These are phyloP conservation scores for Andricus curvator DNA, from an alignment of 2,888 invertebrate genomes.

Conservation along the genomic window DNA sequence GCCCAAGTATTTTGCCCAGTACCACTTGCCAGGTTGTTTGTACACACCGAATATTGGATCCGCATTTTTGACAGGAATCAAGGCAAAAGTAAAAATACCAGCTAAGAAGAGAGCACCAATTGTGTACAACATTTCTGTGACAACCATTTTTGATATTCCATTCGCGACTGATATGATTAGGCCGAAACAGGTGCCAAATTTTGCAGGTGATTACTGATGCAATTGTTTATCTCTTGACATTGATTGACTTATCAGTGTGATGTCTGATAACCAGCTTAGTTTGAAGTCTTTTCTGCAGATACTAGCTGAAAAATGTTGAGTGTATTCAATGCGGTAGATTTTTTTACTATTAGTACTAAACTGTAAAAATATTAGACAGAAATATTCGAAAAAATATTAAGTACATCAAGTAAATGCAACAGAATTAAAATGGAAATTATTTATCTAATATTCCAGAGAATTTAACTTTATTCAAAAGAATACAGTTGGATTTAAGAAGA, in stretches of 20 bases:
- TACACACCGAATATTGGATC: slow-evolving; percentile 28
- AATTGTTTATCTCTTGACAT: background rate
- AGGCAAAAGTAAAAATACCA: slow-evolving; percentile 4
- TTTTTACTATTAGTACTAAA: too few species aligned
- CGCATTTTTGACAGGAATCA: background rate
- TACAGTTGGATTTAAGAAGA: too few species aligned
- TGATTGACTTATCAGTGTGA: background rate
- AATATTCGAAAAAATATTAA: too few species aligned
- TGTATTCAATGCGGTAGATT: too few species aligned
- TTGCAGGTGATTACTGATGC: background rate
- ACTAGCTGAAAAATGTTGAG: too few species aligned
- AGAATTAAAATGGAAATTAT: too few species aligned
- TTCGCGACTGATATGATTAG: background rate
- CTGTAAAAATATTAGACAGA: too few species aligned
- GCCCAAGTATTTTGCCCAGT: slow-evolving; percentile 30
- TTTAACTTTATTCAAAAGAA: too few species aligned
- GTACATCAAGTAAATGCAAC: too few species aligned
- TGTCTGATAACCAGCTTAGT: background rate
- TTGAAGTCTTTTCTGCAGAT: too few species aligned
- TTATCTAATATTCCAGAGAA: too few species aligned
- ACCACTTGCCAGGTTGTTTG: slow-evolving; percentile 27
- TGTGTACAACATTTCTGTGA: background rate
- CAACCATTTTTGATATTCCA: slow-evolving; percentile 11
- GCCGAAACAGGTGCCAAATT: background rate
- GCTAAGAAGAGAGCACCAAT: background rate